These are phyloP conservation scores for Natrix natrix DNA, from an alignment of 2,797 vertebrate species.

Conservation along the genomic window DNA sequence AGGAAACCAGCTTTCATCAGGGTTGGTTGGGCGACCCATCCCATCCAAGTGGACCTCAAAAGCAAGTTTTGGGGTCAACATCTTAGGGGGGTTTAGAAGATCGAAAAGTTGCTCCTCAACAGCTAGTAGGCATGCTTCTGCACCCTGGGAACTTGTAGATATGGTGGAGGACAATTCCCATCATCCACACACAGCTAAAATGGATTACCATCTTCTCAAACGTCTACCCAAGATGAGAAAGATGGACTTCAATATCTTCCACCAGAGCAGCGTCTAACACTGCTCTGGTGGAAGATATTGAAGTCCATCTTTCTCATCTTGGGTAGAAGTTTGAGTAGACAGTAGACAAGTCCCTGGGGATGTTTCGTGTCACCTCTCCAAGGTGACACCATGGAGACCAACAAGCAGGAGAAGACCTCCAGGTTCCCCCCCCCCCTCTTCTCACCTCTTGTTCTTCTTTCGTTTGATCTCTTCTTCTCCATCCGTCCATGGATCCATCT, in stretches of 20 bases:
- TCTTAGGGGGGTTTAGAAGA: neutral
- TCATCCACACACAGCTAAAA: neutral
- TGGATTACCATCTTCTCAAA: neutral
- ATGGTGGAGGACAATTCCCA: neutral
- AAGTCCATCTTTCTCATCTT: neutral
- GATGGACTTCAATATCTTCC: too few relatives aligned
- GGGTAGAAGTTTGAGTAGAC: neutral
- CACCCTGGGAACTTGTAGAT: neutral
- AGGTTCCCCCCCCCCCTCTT: constrained; percentile 37
- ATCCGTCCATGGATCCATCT: constrained; percentile 46
- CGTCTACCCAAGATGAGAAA: too few relatives aligned
- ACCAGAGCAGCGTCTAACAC: neutral
- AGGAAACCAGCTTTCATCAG: neutral
- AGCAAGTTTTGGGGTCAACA: neutral
- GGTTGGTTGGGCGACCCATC: neutral
- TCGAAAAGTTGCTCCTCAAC: neutral
- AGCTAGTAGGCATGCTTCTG: neutral
- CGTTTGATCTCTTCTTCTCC: constrained; percentile 63
- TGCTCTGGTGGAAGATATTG: neutral
- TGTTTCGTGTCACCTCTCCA: neutral
- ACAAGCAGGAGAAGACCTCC: constrained; percentile 60
- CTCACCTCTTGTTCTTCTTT: constrained; percentile 40
- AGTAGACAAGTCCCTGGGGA: neutral
- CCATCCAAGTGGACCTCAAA: neutral
- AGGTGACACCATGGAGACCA: neutral